Base-by-base conservation (phyloP, 2,797 vertebrate genomes). In the Holocentrus rufus region DNA sequence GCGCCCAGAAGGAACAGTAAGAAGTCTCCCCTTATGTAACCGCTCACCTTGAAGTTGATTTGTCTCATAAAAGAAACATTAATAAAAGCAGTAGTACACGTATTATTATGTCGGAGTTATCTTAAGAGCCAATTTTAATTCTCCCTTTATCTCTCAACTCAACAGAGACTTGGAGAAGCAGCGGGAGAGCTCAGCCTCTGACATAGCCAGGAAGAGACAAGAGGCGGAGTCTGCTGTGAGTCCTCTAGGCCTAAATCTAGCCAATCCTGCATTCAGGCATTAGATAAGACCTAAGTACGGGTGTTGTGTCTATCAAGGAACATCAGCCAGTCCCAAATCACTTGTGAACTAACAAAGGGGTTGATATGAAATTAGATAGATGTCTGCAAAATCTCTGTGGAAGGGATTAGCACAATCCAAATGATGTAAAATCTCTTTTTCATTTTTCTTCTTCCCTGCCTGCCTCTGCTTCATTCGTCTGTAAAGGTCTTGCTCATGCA, bases 171-270 rank as follows among this genome's bases (percentile, higher is more conserved):
- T 99, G 92, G 97, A 98, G 81, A 99, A 98, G 90, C 97, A 97
- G 4, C 93, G 94, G 75, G 97, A 98, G 83, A 97, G 81, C 74
- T 93, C 96, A 0, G 95, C 98, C 76, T 96, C 95, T 0, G 95
- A 98, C 81, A 93, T 96, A 70, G 94, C 96, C 71, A 95, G 91
- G 88, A 99, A 97, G 92, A 98, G 96, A 79, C 97, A 98, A 84
- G 98, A 99, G 87, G 97, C 98, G 0, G 98, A 99, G 85, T 93
- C 96, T 23, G 95, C 97, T 0, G 98, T 99, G 82, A 95, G 97
- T 94, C 46, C 74, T 85, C 77, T 65, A 57, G 61, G 65, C 61
- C 69, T 68, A 47, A 17, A 8, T 69, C 64, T 49, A 31, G 47
- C 61, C 54, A 14, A 5, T 49, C 50, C 42, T 25, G 30, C 10